A percentile compares a stretch with the other conserved stretches of the same genome.
Evolutionary conservation across 2,113 vertebrate species (phyloP).

Genomic region (Capra hircus): DNA sequence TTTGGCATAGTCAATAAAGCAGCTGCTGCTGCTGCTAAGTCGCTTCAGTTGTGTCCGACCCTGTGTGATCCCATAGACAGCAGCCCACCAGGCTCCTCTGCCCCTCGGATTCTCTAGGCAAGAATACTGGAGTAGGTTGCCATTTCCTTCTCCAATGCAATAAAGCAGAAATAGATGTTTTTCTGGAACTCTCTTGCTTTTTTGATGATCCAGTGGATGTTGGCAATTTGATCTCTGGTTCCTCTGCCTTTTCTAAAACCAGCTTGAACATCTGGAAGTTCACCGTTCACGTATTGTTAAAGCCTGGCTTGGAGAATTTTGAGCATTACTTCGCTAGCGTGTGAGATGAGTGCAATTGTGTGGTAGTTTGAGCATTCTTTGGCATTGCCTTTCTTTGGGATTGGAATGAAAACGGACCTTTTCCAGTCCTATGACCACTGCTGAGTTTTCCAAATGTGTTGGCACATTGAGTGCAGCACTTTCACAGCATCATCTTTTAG

Average conservation of each 20-base stretch:
- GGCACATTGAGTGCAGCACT: neutral
- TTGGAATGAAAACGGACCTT: neutral
- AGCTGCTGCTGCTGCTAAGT: too few relatives aligned
- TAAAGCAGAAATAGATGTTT: neutral
- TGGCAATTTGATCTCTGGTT: neutral
- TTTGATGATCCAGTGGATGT: fast-evolving
- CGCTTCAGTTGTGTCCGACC: fast-evolving
- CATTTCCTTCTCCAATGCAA: neutral
- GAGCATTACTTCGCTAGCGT: fast-evolving
- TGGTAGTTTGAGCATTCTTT: neutral
- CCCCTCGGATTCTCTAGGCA: too few relatives aligned
- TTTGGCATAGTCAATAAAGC: neutral
- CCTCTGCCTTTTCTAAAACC: neutral
- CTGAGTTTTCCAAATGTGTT: neutral
- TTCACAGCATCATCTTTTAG: neutral
- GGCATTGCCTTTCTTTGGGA: neutral
- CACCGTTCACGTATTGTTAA: neutral
- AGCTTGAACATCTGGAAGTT: neutral
- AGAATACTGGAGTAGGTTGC: too few relatives aligned
- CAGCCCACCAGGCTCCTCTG: too few relatives aligned
- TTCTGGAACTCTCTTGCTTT: neutral
- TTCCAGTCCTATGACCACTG: neutral
- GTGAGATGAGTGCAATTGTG: neutral
- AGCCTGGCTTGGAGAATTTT: neutral
- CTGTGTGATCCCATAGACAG: too few relatives aligned